phyloP scores from a whole-genome alignment of 2,113 vertebrate genomes.

The Xenotilapia leptura region DNA sequence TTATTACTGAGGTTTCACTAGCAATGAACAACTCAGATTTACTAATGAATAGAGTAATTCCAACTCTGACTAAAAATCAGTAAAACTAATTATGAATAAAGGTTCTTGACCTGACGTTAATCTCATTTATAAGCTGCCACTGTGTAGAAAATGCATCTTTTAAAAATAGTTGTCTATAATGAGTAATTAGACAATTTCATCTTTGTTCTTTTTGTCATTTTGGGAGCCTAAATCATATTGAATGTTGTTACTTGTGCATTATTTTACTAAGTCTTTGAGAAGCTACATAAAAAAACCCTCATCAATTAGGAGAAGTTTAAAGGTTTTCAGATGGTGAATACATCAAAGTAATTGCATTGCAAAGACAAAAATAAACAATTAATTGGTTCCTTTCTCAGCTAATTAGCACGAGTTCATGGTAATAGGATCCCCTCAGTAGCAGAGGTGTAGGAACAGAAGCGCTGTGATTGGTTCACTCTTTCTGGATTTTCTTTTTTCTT shows the following conservation, averaged over 20 bases:
- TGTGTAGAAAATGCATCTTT: not conserved
- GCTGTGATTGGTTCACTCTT: constrained; percentile 17
- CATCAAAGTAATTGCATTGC: not conserved
- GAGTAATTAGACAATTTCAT: not conserved
- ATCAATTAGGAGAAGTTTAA: not conserved
- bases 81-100: not conserved
- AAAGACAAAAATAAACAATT: constrained; percentile 24
- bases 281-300: not conserved
- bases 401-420: constrained; percentile 36
- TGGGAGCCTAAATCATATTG: not conserved
- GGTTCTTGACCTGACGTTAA: not conserved
- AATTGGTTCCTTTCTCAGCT: constrained; percentile 12
- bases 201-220: not conserved
- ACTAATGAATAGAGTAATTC: not conserved
- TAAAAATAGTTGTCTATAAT: not conserved
- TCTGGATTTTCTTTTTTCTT: not conserved
- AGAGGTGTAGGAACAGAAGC: not conserved
- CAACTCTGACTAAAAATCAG: not conserved
- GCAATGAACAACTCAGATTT: not conserved
- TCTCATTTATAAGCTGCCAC: not conserved
- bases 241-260: not conserved
- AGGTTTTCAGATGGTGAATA: not conserved
- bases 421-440: constrained; percentile 3
- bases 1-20: not conserved
- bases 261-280: not conserved